Percentiles rank a stretch among this genome's conserved stretches.
Conservation (phyloP, 2,113 vertebrate genomes). For the Prochilodus magdalenae region DNA sequence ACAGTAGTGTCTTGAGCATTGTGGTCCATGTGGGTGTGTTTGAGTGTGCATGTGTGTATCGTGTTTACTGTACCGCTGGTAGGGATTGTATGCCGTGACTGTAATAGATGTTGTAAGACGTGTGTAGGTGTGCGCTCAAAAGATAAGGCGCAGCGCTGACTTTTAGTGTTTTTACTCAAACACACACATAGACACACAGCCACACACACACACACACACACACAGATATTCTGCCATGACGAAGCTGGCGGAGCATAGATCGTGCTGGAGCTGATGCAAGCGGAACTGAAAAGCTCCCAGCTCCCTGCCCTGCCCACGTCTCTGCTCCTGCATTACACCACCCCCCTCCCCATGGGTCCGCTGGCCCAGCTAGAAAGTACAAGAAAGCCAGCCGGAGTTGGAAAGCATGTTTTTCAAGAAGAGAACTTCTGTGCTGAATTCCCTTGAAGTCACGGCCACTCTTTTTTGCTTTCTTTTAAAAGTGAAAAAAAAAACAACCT, state of each 20-base stretch:
- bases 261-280: slow-evolving; percentile 9
- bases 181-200: slow-evolving; percentile 11
- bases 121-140: background rate
- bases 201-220: slow-evolving; percentile 12
- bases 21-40: background rate
- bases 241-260: slow-evolving; percentile 5
- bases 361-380: background rate
- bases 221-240: background rate
- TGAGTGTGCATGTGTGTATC: background rate
- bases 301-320: background rate
- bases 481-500: background rate
- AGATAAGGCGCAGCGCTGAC: background rate
- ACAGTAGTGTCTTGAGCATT: background rate
- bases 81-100: background rate
- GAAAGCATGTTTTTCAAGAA: slow-evolving; percentile 8
- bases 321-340: background rate
- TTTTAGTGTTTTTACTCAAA: background rate
- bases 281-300: background rate
- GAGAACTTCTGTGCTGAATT: background rate
- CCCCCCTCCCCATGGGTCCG: background rate
- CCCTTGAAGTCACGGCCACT: slow-evolving; percentile 10
- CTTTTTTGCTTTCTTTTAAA: slow-evolving; percentile 4
- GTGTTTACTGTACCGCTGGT: background rate
- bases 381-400: background rate
- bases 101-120: background rate